Base-by-base conservation (phyloP, 2,888 invertebrate genomes). In the Dermolepida albohirtum region DNA sequence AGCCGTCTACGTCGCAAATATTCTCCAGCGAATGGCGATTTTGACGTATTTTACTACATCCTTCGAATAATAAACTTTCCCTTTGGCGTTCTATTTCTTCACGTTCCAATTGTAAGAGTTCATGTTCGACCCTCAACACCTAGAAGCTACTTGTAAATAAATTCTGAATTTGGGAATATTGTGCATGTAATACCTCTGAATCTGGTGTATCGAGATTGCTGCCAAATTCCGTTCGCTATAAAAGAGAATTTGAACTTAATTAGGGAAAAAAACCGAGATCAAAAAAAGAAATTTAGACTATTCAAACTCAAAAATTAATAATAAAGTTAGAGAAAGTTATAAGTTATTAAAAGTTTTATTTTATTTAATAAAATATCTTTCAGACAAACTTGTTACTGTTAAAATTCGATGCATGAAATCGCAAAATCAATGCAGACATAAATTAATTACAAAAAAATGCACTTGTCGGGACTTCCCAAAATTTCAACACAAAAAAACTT, bases 101-200 rank as follows among this genome's bases (percentile, higher is more conserved):
- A 80, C 91, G 90, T 78, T 94, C 92, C 51, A 91, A 81, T 79
- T 93, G 92, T 4, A 92, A 81, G 1, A 93, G 84, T 82, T 93
- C 93, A 50, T 92, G 87, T 83, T 93, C 93, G 71, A 93, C 92
- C 72, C 92, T 89, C 39, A 93, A 85, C 17, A 93, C 90, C 81
- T 92, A 40, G 11, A 64, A 66, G 12, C 57, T 64, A 34, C 34
- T 52, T 11, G 41, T 51, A 6, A 51, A 43, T 41, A 52, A 41
- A 52, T 64, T 51, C 41, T 11, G 44, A 63, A 50, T 40, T 40
- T 16, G 8, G 7, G 27, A 8, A 50, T 29, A 51, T 69, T 40
- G 17, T 63, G 51, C 39, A 22, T 40, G 29, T 50, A 57, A 68
- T 70, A 75, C 82, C 77, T 83, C 83, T 12, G 82, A 82, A 73